Evolutionary conservation across 1,140 invertebrate genomes (phyloP), one percentile per base, ranked within the genome.

Genomic region (Aphaenogaster ashmeadi): DNA sequence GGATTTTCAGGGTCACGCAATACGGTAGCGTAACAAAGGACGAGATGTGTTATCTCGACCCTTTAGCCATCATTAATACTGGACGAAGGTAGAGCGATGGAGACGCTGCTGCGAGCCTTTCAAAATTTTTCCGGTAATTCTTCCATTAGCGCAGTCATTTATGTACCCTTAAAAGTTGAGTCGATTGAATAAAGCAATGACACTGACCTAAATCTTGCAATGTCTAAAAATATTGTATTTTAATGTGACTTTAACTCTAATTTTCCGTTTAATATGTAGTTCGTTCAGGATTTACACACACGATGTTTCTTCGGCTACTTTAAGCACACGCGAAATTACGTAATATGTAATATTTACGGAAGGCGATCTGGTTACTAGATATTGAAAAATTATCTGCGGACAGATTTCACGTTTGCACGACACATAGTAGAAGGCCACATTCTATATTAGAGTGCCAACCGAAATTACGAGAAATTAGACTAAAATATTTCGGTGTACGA

Each of bases 401-500:
- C 64, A 80, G 75, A 77, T 89, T 36, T 71, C 52, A 47, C 50
- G 77, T 83, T 78, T 72, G 64, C 44, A 15, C 21, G 74, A 69
- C 36, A 64, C 11, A 11, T 75, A 79, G 88, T 80, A 87, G 80
- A 88, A 88, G 89, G 56, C 13, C 77, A 69, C 50, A 64, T 52
- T 90, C 88, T 87, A 72, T 66, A 72, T 64, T 62, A 21, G 44
- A 88, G 69, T 90, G 89, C 90, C 90, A 91, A 58, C 89, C 77
- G 62, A 86, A 91, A 81, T 80, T 56, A 86, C 78, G 87, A 88
- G 80, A 90, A 72, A 90, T 88, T 81, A 69, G 86, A 91, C 90
- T 77, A 44, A 90, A 91, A 88, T 90, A 91, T 91, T 86, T 86
- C 89, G 71, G 60, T 52, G 72, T n/a, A 87, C 80, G 47, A 60